Evolutionary conservation across 2,113 vertebrate genomes (phyloP), one percentile per base, ranked within the genome.

Genomic region (Calcarius ornatus): DNA sequence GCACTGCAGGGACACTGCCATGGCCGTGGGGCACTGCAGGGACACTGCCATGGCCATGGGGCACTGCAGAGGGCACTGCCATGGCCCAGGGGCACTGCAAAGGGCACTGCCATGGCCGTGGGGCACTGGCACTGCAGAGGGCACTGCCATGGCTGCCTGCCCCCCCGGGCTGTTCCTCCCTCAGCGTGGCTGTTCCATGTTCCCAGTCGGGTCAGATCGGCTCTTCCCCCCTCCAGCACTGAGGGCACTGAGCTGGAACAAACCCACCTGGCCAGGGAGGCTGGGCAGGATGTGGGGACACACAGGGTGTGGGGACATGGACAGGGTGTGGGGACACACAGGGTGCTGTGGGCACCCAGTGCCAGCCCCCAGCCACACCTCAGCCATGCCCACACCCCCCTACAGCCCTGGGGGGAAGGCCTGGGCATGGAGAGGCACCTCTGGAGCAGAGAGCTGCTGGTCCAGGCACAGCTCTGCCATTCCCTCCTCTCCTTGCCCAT

Each of bases 121-220:
- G 50, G 50, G 16, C 50, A 53, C 27, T 53, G 31, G 5, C 11
- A 30, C 11, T 4, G 19, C 31, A 0, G 19, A 2, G 14, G 63
- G 5, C 42, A 17, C 19, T 59, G 54, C 73, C n/a, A 59, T 30
- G 4, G 31, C 63, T 31, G 12, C 70, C 86, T 19, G 4, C 4
- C 70, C 68, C 9, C 5, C 90, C 70, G 31, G 92, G 28, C 87
- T 96, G 95, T n/a, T 88, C 54, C 68, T 92, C 92, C 94, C 92
- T 92, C 66, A 77, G 92, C 31, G 48, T 15, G 8, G 35, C 53
- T 72, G 82, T 64, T 96, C 61, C 3, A 11, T 66, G 45, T 42
- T 87, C 88, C 69, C 31, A 64, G 76, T 43, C 24, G 53, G 92
- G 70, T 93, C 61, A 66, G 63, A 77, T 61, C 11, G 4, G 80